phyloP scores from a whole-genome alignment of 2,797 vertebrate genomes.

The Alcedo quadribrachys region DNA sequence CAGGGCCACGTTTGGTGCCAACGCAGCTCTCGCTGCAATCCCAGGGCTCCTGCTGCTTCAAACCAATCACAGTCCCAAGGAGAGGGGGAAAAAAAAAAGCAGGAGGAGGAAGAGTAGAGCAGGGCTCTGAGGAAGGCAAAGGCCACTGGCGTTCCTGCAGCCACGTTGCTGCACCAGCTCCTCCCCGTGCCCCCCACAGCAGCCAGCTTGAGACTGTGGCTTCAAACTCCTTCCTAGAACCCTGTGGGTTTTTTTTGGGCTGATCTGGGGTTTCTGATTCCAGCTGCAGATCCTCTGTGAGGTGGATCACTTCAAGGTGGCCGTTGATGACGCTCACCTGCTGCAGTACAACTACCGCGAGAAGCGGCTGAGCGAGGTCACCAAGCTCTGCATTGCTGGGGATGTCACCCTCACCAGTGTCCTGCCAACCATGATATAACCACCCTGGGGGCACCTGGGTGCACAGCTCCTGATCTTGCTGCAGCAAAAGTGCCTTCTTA shows the following conservation, averaged over 20 bases:
- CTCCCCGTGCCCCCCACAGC: neutral
- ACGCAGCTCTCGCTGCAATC: neutral
- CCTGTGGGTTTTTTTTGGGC: fast-evolving
- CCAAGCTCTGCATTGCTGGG: constrained; percentile 80
- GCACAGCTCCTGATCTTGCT: fast-evolving
- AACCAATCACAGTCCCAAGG: fast-evolving
- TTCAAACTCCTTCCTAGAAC: too few relatives aligned
- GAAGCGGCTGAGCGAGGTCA: constrained; percentile 84
- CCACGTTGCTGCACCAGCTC: neutral
- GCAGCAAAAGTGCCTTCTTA: neutral
- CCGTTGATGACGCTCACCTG: constrained; percentile 86
- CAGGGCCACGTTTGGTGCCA: neutral
- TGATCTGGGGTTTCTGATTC: neutral
- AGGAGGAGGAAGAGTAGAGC: neutral
- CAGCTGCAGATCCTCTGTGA: constrained; percentile 93
- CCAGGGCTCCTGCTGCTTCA: fast-evolving
- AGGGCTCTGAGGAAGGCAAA: neutral
- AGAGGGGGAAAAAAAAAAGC: neutral
- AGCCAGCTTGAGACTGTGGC: fast-evolving
- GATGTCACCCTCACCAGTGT: constrained; percentile 85
- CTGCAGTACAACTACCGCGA: constrained; percentile 89
- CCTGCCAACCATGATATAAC: constrained; percentile 82
- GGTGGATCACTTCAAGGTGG: constrained; percentile 87
- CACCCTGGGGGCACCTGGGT: fast-evolving
- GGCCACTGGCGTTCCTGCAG: neutral